phyloP scores from a whole-genome alignment of 1,140 invertebrate genomes.

The Octopus bimaculoides region DNA sequence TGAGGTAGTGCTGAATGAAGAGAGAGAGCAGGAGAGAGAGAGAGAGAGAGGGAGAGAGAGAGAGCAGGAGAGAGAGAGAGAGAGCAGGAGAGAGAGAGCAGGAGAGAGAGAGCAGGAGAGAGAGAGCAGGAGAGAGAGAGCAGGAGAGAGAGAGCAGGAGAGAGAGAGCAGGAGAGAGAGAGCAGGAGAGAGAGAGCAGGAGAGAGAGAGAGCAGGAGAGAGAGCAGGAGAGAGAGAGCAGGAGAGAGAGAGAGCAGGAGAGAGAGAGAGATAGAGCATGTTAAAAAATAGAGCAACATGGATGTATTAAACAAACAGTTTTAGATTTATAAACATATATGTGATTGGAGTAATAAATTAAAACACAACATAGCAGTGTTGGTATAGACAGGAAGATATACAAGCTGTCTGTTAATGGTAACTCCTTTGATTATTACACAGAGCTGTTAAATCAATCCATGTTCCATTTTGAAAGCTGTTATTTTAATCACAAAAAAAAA shows the following conservation, averaged over 20 bases:
- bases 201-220: constrained; percentile 13
- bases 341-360: no score
- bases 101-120: background rate
- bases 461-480: no score
- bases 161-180: constrained; percentile 12
- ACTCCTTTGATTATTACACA: no score
- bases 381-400: no score
- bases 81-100: background rate
- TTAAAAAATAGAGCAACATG: no score
- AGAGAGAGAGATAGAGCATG: background rate
- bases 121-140: constrained; percentile 14
- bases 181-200: constrained; percentile 13
- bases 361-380: no score
- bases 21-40: constrained; percentile 16
- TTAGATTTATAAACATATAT: no score
- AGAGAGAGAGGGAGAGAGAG: constrained; percentile 11
- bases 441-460: no score
- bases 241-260: constrained; percentile 3
- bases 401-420: background rate
- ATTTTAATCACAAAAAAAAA: no score
- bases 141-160: background rate
- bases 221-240: constrained; percentile 12
- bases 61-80: background rate
- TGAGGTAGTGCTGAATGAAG: background rate
- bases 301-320: no score